Evolutionary conservation across 53 echinoderm and acorn worm genomes (phyloP), one percentile per base, ranked within the genome.

Genomic region (Apostichopus leukothele): DNA sequence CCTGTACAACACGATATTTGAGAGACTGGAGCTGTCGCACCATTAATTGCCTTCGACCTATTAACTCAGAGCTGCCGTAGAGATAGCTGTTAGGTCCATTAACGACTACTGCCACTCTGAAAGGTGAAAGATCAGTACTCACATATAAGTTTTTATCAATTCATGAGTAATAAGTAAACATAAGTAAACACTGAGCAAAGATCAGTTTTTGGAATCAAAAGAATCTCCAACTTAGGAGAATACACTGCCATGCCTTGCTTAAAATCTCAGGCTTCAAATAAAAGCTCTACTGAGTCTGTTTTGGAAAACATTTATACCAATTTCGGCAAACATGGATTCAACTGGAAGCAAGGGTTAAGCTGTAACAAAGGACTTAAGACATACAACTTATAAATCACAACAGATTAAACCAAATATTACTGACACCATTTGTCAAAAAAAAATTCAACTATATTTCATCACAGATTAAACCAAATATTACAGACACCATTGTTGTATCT

Each of bases 61-160:
- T 85, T 27, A 85, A 4, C 26, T 85, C 85, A 11, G 85, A 67
- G 18, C 67, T 85, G 11, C 39, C 67, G 50, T 85, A 66, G 12
- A 85, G 67, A 13, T 85, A 85, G 67, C 85, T 67, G 23, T 23
- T 60, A 23, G 67, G 85, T 67, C 85, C 85, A 67, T 85, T 23
- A 26, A 85, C 85, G 12, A 85, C 27, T 4, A 85, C 27, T 21
- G 85, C 85, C 63, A 66, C 85, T 76, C 84, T 84, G 84, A 23
- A 12, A 27, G 13, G 14, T 18, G n/a, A 54, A 10, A 13, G 81
- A 79, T 39, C 39, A 39, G 39, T 39, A 39, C 3, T 39, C 39
- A 39, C 3, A 39, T 39, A 39, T 3, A 52, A 83, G 55, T 51
- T 19, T 9, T 0, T 20, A 12, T 21, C 60, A 83, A 53, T 54